Percentiles rank a stretch among this genome's conserved stretches.
These are phyloP conservation scores for Balaeniceps rex DNA, from an alignment of 2,113 vertebrate species.

Conservation along the genomic window DNA sequence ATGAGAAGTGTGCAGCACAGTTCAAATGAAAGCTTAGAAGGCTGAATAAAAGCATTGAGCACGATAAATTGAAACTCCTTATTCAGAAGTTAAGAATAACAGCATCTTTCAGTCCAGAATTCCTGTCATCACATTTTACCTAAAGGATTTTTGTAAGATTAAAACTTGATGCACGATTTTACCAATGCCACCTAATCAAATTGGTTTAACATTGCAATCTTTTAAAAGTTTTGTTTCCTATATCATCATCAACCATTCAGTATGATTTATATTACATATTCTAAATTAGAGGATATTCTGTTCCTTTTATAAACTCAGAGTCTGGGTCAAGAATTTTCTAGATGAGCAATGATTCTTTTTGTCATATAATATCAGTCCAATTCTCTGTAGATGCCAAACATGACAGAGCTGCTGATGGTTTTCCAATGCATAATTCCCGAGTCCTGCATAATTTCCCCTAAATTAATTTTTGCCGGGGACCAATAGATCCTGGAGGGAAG, in stretches of 20 bases:
- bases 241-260: background rate
- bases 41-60: background rate
- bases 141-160: background rate
- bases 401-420: background rate
- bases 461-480: background rate
- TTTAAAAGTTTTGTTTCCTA: background rate
- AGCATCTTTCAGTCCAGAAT: background rate
- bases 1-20: background rate
- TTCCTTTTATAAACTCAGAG: background rate
- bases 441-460: background rate
- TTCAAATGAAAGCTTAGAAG: background rate
- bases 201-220: background rate
- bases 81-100: background rate
- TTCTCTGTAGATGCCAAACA: background rate
- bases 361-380: background rate
- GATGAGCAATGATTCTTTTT: background rate
- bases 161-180: background rate
- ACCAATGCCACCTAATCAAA: background rate
- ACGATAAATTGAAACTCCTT: background rate
- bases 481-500: background rate
- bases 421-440: background rate
- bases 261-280: background rate
- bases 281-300: background rate
- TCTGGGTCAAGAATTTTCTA: background rate
- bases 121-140: background rate